Evolutionary conservation across 1,140 invertebrate species (phyloP), one percentile per base, ranked within the genome.

Genomic region (Galleria mellonella): DNA sequence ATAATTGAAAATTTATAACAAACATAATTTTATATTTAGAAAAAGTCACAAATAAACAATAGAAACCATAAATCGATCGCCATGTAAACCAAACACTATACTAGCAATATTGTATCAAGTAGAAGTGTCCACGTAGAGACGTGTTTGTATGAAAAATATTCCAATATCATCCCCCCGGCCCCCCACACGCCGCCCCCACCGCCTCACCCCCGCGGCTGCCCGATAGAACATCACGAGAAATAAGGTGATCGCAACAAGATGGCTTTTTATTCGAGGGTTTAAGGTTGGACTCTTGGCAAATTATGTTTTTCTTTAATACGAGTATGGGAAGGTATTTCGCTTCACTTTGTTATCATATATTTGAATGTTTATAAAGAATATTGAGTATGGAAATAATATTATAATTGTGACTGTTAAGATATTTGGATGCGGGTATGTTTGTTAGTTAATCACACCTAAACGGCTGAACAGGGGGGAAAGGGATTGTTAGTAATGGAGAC

Each of bases 81-180:
- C 67, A 79, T 77, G 61, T 77, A 69, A 72, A 14, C 71, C 61
- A 9, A 44, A 4, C 45, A 0, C n/a, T 41, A 49, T 29, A 17
- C 7, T 58, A 47, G 51, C 45, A 59, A 83, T 81, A 81, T 81
- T 81, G 75, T 81, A 77, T 71, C 69, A 68, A 68, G 66, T 62
- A 66, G 69, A 78, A 76, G 68, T 73, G 73, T 81, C 76, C 76
- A 83, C 79, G 76, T 79, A 73, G 53, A 66, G 62, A 72, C 68
- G 76, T 83, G 79, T 83, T 83, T 83, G 79, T 81, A 76, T 83
- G 79, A 79, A 81, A 83, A 83, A 83, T 83, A 83, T 83, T 44
- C 43, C 43, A 44, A 68, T 75, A 67, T 74, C 62, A 60, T 42
- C 9, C 9, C 35, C 35, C 4, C 14, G 4, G 4, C 9, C 14